phyloP scores from a whole-genome alignment of 2,888 invertebrate genomes.

The Sphaerophoria rueppellii region DNA sequence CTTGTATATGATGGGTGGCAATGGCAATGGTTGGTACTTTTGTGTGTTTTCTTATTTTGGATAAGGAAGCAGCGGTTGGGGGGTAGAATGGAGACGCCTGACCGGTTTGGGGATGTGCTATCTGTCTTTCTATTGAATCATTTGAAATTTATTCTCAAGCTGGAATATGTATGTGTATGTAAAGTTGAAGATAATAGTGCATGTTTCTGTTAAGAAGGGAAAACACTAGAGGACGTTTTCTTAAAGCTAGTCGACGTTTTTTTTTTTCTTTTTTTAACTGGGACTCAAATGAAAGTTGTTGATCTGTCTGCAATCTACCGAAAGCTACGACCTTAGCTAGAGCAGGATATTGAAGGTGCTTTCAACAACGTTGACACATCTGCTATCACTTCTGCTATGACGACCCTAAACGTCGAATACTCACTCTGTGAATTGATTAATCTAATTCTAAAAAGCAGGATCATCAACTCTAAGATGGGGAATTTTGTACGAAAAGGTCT shows the following conservation, averaged over 20 bases:
- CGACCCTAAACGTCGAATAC: no score
- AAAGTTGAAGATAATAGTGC: slow-evolving; percentile 50
- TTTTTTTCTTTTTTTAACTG: background rate
- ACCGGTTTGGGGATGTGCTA: slow-evolving; percentile 53
- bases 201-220: background rate
- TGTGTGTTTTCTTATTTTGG: slow-evolving; percentile 4
- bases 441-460: no score
- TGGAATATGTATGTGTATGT: slow-evolving; percentile 46
- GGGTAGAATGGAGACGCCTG: slow-evolving; percentile 18
- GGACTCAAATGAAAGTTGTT: no score
- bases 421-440: no score
- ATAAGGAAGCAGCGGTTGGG: slow-evolving; percentile 3
- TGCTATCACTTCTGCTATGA: no score
- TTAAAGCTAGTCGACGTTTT: background rate
- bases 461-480: no score
- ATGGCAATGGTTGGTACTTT: background rate
- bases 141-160: slow-evolving; percentile 65
- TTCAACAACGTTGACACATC: no score
- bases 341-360: no score
- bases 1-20: background rate
- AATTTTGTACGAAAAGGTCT: no score
- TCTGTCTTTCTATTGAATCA: slow-evolving; percentile 71
- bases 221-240: slow-evolving; percentile 23
- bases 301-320: no score
- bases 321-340: no score